Base-by-base conservation (phyloP, 2,888 invertebrate species). In the Pocota personata region DNA sequence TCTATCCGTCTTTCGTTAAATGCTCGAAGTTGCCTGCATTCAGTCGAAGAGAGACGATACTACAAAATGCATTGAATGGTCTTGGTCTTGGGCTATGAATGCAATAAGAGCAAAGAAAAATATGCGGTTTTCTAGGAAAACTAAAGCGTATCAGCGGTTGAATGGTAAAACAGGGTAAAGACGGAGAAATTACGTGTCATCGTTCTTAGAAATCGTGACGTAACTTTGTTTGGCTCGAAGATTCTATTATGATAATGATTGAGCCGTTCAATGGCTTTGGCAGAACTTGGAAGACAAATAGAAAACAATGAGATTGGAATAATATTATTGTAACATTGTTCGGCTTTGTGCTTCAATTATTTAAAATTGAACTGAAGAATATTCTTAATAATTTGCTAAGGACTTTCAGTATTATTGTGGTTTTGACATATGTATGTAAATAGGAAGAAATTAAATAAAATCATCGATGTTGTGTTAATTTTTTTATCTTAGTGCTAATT, bases 181-280 rank as follows among this genome's bases (percentile, higher is more conserved):
- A 30, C 40, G 30, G 40, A 32, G 69, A 55, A 78, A 79, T 75
- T 57, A 48, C 83, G 48, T 75, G 79, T 69, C 73, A 75, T 79
- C 69, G 75, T 84, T 79, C 75, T 79, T 24, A 32, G 50, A 57
- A 79, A 57, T 66, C 80, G 80, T 84, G 84, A 76, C 69, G 75
- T 76, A 84, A 84, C 58, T 64, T 71, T 46, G 46, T 14, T 83
- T 72, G 55, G 66, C 57, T 73, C 46, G 27, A 66, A 77, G 66
- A 78, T 77, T 77, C 64, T 48, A 66, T 76, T 71, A 37, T 21
- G 50, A 67, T 57, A 64, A 67, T 75, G 57, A 60, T 60, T 76
- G 46, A 55, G 30, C 27, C 58, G 72, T 50, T 50, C 24, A 16
- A 48, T 50, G 66, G 66, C 10, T 30, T 64, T 46, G 30, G 48